Evolutionary conservation across 1,140 invertebrate species (phyloP).

Genomic region (Caenorhabditis brenneri): DNA sequence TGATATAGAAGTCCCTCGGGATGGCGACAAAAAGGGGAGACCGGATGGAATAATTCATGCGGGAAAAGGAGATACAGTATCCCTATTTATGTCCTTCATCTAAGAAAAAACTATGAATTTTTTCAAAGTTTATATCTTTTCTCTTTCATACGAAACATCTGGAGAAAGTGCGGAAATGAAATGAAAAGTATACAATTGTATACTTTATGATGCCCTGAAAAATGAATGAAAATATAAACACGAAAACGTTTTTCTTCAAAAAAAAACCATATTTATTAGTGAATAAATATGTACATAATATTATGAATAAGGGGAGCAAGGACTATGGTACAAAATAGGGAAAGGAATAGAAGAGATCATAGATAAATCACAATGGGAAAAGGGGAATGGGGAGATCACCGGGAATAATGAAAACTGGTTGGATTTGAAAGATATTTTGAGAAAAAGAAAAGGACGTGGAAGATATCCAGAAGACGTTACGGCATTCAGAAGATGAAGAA

Average conservation of each 20-base stretch:
- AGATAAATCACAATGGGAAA: not conserved
- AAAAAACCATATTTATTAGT: slow-evolving; percentile 42
- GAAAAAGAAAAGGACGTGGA: not conserved
- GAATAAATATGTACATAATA: slow-evolving; percentile 5
- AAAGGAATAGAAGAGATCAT: not conserved
- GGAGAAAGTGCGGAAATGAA: not conserved
- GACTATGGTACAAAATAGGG: not conserved
- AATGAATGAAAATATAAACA: not conserved
- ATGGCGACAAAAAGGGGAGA: too few relatives aligned
- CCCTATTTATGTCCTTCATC: not conserved
- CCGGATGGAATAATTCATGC: slow-evolving; percentile 4
- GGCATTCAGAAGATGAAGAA: not conserved
- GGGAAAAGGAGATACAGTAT: slow-evolving; percentile 24
- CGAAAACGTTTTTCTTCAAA: not conserved
- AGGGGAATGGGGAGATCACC: not conserved
- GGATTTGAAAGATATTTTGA: too few relatives aligned
- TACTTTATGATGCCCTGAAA: not conserved
- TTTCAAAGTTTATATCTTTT: not conserved
- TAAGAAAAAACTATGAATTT: not conserved
- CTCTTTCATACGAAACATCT: not conserved
- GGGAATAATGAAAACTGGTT: not conserved
- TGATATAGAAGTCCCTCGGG: not conserved
- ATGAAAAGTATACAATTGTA: slow-evolving; percentile 26
- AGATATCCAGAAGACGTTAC: not conserved
- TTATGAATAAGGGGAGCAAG: not conserved